phyloP scores from a whole-genome alignment of 2,113 vertebrate species.

The Stegostoma tigrinum region DNA sequence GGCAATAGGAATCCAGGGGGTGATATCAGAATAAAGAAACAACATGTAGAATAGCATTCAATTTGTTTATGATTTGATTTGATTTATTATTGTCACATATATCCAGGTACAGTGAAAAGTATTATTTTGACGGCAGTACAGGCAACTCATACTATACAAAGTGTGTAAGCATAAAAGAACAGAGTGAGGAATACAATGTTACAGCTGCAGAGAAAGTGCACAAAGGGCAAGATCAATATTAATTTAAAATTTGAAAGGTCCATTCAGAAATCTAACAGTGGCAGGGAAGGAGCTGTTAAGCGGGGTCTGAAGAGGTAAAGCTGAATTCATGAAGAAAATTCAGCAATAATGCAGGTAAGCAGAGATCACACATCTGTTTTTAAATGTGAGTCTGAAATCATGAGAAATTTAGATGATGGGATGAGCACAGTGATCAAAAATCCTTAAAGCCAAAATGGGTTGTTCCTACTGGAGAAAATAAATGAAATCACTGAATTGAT shows the following conservation, averaged over 20 bases:
- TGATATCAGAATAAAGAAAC: neutral
- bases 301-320: neutral
- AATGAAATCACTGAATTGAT: neutral
- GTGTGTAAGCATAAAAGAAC: too few relatives aligned
- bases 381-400: neutral
- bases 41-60: neutral
- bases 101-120: too few relatives aligned
- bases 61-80: too few relatives aligned
- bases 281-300: neutral
- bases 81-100: too few relatives aligned
- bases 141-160: too few relatives aligned
- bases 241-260: too few relatives aligned
- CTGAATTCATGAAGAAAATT: neutral
- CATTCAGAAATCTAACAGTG: too few relatives aligned
- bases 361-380: neutral
- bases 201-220: too few relatives aligned
- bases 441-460: neutral
- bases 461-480: neutral
- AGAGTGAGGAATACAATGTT: too few relatives aligned
- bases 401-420: neutral
- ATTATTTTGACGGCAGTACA: too few relatives aligned
- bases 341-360: neutral
- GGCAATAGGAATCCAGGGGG: neutral
- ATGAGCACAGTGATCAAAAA: neutral
- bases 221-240: too few relatives aligned